These are phyloP conservation scores for Xenopus laevis DNA, from an alignment of 2,113 vertebrate genomes.

Conservation along the genomic window DNA sequence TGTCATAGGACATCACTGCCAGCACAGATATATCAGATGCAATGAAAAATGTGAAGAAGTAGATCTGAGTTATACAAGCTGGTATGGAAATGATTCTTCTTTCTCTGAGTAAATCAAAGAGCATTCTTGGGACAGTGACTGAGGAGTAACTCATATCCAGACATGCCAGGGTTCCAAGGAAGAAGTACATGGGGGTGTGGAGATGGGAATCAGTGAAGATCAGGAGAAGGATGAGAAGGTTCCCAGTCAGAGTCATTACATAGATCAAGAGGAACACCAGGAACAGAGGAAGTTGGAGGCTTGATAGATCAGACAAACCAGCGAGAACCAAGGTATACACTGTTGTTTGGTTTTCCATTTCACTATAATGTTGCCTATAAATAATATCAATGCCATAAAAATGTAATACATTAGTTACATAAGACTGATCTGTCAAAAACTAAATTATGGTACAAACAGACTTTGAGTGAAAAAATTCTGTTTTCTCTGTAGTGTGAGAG, in stretches of 20 bases:
- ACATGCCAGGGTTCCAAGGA: conserved; percentile 11
- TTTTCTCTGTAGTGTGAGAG: too few relatives aligned
- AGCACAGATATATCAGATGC: neutral
- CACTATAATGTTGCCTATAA: too few relatives aligned
- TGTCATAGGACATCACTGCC: conserved; percentile 21
- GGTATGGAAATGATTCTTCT: neutral
- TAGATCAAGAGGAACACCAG: conserved; percentile 24
- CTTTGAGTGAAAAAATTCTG: too few relatives aligned
- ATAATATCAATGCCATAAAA: too few relatives aligned
- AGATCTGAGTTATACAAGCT: conserved; percentile 8
- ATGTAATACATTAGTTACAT: too few relatives aligned
- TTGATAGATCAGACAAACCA: conserved; percentile 14
- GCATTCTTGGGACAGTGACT: neutral
- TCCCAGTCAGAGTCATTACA: neutral
- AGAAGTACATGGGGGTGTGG: conserved; percentile 19
- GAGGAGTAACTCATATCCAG: conserved; percentile 15
- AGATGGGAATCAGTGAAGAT: conserved; percentile 18
- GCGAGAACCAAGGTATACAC: conserved; percentile 2
- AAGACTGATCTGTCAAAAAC: too few relatives aligned
- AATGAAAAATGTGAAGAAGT: neutral
- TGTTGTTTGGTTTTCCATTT: conserved; percentile 15
- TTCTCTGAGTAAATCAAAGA: neutral
- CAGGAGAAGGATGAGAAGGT: conserved; percentile 26
- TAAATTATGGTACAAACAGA: too few relatives aligned
- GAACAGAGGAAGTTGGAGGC: conserved; percentile 5